Percentiles rank a stretch among this genome's conserved stretches.
Conservation (phyloP, 1,140 invertebrate species). For the Kradibia gibbosae region DNA sequence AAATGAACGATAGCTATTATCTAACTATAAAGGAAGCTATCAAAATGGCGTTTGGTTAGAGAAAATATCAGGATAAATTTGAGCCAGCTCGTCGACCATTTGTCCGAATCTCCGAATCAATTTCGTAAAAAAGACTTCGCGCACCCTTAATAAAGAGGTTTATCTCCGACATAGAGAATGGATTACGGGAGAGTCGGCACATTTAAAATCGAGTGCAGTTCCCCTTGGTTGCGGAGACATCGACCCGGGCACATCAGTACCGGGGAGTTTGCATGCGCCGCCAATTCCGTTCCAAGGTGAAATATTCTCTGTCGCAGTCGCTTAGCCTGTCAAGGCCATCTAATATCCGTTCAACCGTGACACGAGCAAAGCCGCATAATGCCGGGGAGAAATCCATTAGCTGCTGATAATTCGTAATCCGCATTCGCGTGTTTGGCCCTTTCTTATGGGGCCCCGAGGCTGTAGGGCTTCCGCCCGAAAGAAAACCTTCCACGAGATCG, state of each 20-base stretch:
- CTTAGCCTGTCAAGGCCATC: not conserved
- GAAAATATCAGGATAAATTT: too few relatives aligned
- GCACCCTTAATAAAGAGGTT: too few relatives aligned
- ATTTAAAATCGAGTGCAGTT: not conserved
- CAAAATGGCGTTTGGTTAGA: too few relatives aligned
- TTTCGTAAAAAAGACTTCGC: too few relatives aligned
- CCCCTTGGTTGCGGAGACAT: not conserved
- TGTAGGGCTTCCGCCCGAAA: not conserved
- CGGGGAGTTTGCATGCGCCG: not conserved
- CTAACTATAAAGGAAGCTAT: too few relatives aligned
- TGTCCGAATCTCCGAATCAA: too few relatives aligned
- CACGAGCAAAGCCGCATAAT: not conserved
- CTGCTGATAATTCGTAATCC: not conserved
- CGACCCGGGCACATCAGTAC: not conserved
- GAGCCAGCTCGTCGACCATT: too few relatives aligned
- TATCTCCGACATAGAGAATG: too few relatives aligned
- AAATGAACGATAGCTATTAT: too few relatives aligned
- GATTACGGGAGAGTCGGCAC: not conserved
- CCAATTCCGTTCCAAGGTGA: conserved; percentile 3
- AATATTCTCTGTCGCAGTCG: not conserved
- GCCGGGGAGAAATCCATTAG: not conserved
- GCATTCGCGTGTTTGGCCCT: not conserved
- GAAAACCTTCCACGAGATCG: not conserved
- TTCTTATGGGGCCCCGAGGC: not conserved
- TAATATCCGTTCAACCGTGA: not conserved